These are phyloP conservation scores for Carettochelys insculpta DNA, from an alignment of 2,113 vertebrate species.

Conservation along the genomic window DNA sequence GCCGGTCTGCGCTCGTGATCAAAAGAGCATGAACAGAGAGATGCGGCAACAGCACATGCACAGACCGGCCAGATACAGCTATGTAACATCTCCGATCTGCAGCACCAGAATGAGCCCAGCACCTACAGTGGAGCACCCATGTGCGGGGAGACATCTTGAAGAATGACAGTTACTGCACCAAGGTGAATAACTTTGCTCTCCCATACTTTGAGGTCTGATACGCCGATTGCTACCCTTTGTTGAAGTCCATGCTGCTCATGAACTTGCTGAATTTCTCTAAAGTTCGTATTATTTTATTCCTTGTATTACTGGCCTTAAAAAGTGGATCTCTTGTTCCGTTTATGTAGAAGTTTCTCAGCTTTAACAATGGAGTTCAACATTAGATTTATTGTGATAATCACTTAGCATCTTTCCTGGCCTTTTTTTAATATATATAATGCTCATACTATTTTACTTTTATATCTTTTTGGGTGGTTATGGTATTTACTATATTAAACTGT, in stretches of 20 bases:
- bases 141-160: no score
- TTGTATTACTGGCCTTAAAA: conserved; percentile 54
- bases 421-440: background rate
- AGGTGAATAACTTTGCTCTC: no score
- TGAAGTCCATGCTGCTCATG: background rate
- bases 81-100: no score
- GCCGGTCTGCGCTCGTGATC: no score
- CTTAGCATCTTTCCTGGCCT: background rate
- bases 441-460: conserved; percentile 45
- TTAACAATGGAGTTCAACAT: conserved; percentile 62
- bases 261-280: conserved; percentile 44
- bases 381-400: conserved; percentile 59
- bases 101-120: no score
- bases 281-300: conserved; percentile 49
- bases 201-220: background rate
- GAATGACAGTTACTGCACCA: no score
- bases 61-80: no score
- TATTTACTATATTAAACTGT: background rate
- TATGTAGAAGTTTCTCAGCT: conserved; percentile 62
- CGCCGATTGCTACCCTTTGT: background rate
- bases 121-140: no score
- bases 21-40: no score
- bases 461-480: background rate
- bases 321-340: conserved; percentile 55
- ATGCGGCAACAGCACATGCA: no score